phyloP scores from a whole-genome alignment of 2,888 invertebrate species.

The Cordylochernes scorpioides region DNA sequence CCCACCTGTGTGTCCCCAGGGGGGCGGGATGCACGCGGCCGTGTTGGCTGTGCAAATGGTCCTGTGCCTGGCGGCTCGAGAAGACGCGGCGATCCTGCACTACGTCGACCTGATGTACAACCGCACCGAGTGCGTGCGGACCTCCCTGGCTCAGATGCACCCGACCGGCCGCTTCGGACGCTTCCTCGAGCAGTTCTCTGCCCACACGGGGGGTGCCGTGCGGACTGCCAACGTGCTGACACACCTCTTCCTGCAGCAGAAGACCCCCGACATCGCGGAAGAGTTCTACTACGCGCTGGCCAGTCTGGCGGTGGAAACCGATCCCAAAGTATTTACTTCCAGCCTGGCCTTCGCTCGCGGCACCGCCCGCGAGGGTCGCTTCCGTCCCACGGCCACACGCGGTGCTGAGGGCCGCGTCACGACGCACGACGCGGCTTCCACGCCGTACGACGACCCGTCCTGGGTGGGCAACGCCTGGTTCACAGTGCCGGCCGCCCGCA shows the following conservation, averaged over 20 bases:
- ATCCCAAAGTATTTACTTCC: slow-evolving; percentile 3
- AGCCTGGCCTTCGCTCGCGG: slow-evolving; percentile 6
- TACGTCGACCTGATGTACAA: slow-evolving; percentile 7
- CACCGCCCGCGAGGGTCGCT: too few species aligned
- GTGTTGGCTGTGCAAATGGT: too few species aligned
- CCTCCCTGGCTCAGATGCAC: slow-evolving; percentile 1
- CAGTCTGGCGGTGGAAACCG: slow-evolving; percentile 5
- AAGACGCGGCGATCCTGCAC: slow-evolving; percentile 8
- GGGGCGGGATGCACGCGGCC: too few species aligned
- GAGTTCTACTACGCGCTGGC: slow-evolving; percentile 6
- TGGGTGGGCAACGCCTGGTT: slow-evolving; percentile 2
- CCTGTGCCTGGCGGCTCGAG: too few species aligned
- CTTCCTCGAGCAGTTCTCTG: slow-evolving; percentile 1
- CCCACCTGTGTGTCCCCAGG: too few species aligned
- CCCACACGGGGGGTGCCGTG: slow-evolving; percentile 3
- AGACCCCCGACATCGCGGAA: slow-evolving; percentile 2
- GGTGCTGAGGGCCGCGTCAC: slow-evolving; percentile 1
- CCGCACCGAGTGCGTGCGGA: slow-evolving; percentile 1
- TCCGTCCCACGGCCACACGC: slow-evolving; percentile 1
- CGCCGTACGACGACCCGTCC: slow-evolving; percentile 1
- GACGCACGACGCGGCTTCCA: slow-evolving; percentile 1
- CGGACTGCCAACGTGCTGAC: slow-evolving; percentile 6
- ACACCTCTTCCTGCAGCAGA: slow-evolving; percentile 4
- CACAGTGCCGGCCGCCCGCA: slow-evolving; percentile 1
- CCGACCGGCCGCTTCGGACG: too few species aligned